Evolutionary conservation across 2,113 vertebrate species (phyloP), one percentile per base, ranked within the genome.

Genomic region (Accipiter virgatus): DNA sequence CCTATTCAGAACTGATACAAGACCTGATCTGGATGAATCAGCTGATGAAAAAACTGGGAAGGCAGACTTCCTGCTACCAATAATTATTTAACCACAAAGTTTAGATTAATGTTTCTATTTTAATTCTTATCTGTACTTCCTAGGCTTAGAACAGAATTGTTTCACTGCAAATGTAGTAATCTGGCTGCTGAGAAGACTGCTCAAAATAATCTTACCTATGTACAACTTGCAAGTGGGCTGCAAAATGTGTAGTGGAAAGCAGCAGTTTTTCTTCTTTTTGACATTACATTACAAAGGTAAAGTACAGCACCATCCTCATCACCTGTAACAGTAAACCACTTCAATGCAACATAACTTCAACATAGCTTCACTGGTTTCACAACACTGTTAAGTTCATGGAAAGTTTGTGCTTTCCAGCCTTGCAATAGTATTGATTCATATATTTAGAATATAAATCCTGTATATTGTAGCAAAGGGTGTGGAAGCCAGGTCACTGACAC

Each of bases 91-190:
- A 88, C 53, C 68, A 95, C 34, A 31, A 82, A 68, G 21, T 68
- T 92, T n/a, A 90, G 58, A 77, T 42, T 55, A 72, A 42, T 53
- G 16, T 66, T 71, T 63, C n/a, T 58, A 32, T 81, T 94, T 61
- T 2, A 20, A 71, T 88, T 71, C n/a, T 74, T 50, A 36, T 63
- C 78, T 63, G 22, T 55, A 66, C 55, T 86, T 91, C 31, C 59
- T 71, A 53, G 25, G 5, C 75, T 91, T 65, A 56, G 56, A 75
- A 71, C 52, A 84, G 55, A 93, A 89, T 38, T 43, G 52, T 85
- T 98, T 65, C 74, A 88, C 61, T 95, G 68, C 71, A 97, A 96
- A 81, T 66, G 18, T 45, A 66, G 38, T 72, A n/a, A 38, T 16
- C 12, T 89, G 38, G 26, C n/a, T 80, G 52, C 83, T 77, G 72